Base-by-base conservation (phyloP, 2,797 vertebrate species). In the Argya squamiceps region DNA sequence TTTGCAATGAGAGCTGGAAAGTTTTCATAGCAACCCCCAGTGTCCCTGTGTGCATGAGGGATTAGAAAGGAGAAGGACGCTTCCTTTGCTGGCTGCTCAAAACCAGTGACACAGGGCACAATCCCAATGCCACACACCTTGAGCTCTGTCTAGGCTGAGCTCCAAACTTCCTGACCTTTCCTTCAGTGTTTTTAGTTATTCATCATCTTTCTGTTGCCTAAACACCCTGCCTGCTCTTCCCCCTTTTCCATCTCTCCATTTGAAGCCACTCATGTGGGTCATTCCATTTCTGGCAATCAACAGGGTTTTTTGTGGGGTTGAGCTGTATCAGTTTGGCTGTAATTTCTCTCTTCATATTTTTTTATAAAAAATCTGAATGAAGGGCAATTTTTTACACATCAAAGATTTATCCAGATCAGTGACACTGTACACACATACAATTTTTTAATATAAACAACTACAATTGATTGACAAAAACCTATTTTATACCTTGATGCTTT, bases 11-110 rank as follows among this genome's bases (percentile, higher is more conserved):
- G 85, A 75, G 80, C 59, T 41, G 91, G 77, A 49, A 87, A 92
- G 83, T 90, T 37, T 97, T 97, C 94, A 95, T 60, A 93, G 93
- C 92, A 96, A 94, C 94, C 47, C 82, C 23, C 68, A 73, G 27
- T 15, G 21, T 26, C 85, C 44, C 64, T 89, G 85, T 70, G 84
- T 55, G 85, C 90, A 69, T 0, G 47, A 87, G 50, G 74, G 78
- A 91, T 92, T 94, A 93, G 73, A 94, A 94, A 58, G n/a, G 76
- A 93, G 92, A 52, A 0, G 0, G 92, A 47, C 1, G 0, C 44
- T 86, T 64, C 78, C 80, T 92, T 69, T 71, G n/a, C 88, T 86
- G 10, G 1, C 76, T 36, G 63, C 83, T 60, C 80, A n/a, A 88
- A 76, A 26, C 65, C 69, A 47, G 60, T 13, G 13, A 75, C 73